Conservation (phyloP, 2,888 invertebrate genomes). For the Anthophora plumipes region DNA sequence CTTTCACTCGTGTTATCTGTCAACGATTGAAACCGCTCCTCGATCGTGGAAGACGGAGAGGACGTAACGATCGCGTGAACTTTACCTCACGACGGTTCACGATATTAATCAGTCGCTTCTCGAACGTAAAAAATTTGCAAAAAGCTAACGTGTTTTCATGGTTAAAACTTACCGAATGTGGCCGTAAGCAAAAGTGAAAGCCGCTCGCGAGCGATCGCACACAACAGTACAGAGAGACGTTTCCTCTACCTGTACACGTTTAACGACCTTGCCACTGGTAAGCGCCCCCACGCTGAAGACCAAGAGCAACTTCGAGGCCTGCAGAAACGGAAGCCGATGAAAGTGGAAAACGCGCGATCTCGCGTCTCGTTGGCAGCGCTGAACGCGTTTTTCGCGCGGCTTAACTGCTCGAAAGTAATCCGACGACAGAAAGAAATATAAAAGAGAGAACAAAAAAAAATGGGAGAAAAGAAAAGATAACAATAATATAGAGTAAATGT, state of each 20-base stretch:
- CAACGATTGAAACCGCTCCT: neutral
- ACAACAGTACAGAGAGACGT: conserved; percentile 45
- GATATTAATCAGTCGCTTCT: neutral
- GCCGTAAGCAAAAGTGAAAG: conserved; percentile 73
- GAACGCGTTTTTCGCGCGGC: neutral
- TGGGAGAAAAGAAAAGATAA: neutral
- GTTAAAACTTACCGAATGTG: conserved; percentile 56
- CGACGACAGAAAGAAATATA: neutral
- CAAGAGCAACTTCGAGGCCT: conserved; percentile 5
- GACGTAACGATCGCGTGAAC: neutral
- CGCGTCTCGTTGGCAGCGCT: neutral
- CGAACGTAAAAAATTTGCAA: conserved; percentile 14
- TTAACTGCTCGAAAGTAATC: too few relatives aligned
- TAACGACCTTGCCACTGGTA: conserved; percentile 77
- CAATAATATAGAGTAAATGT: conserved; percentile 17
- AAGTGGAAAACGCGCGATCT: conserved; percentile 53
- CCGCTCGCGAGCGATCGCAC: conserved; percentile 53
- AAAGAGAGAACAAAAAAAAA: neutral
- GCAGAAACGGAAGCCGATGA: conserved; percentile 66
- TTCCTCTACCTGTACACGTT: conserved; percentile 56
- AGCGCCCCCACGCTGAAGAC: conserved; percentile 62
- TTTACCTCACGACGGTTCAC: neutral
- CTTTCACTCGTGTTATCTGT: conserved; percentile 9
- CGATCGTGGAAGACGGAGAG: neutral
- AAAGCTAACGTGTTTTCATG: conserved; percentile 36